Conservation (phyloP, 2,888 invertebrate species). For the Plagiodera versicolora region DNA sequence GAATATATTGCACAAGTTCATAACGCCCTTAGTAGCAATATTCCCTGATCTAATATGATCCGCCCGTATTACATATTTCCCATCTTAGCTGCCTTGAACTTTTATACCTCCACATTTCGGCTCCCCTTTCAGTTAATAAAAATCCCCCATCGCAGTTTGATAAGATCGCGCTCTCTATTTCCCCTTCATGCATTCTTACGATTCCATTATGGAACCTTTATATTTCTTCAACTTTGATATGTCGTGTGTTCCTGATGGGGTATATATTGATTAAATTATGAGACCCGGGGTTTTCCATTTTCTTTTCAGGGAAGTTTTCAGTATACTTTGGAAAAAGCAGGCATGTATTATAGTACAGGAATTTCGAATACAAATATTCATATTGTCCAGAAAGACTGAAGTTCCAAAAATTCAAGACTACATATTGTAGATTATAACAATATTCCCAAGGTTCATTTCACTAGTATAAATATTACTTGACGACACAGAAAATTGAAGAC, state of each 20-base stretch:
- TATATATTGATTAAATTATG: not conserved
- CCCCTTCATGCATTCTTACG: conserved; percentile 1
- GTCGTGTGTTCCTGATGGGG: not conserved
- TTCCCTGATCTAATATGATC: not conserved
- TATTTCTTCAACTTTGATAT: conserved; percentile 1
- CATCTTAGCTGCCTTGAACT: not conserved
- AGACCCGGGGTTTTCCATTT: not conserved
- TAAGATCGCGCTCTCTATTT: not conserved
- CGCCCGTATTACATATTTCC: not conserved
- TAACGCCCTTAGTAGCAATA: not conserved
- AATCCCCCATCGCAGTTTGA: not conserved
- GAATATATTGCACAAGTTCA: not conserved
- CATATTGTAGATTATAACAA: too few relatives aligned
- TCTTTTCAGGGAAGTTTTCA: too few relatives aligned
- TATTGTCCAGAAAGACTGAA: too few relatives aligned
- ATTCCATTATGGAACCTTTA: conserved; percentile 1
- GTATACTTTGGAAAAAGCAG: too few relatives aligned
- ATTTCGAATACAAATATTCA: too few relatives aligned
- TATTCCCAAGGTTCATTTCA: too few relatives aligned
- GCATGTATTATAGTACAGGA: too few relatives aligned
- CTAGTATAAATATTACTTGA: too few relatives aligned
- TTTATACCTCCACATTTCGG: not conserved
- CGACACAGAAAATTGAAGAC: too few relatives aligned
- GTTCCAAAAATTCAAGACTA: too few relatives aligned
- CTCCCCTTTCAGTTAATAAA: not conserved